Percentiles rank a stretch among this genome's conserved stretches.
These are phyloP conservation scores for Ptilorrhoa leucosticta DNA, from an alignment of 2,113 vertebrate species.

Conservation along the genomic window DNA sequence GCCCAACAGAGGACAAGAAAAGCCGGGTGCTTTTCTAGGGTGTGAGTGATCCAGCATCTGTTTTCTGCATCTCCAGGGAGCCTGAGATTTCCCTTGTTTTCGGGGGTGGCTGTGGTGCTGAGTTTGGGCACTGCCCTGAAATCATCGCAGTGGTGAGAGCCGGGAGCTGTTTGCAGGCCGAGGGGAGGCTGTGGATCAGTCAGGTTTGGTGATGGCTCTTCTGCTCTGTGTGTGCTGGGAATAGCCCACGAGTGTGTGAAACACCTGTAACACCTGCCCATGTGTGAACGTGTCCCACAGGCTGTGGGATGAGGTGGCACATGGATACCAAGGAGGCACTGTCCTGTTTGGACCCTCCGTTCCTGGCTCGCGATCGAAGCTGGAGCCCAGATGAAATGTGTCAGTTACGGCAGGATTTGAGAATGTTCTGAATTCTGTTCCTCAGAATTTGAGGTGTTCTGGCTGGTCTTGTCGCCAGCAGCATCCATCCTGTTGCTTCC, in stretches of 20 bases:
- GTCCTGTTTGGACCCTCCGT: background rate
- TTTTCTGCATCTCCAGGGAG: background rate
- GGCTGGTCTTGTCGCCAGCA: background rate
- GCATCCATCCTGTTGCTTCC: background rate
- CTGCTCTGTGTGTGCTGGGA: background rate
- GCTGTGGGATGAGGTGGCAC: background rate
- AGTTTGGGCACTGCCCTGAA: background rate
- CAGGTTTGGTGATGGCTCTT: rapidly evolving
- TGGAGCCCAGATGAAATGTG: background rate
- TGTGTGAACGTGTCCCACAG: background rate
- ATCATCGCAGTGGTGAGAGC: rapidly evolving
- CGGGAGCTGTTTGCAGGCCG: rapidly evolving
- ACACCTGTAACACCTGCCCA: rapidly evolving
- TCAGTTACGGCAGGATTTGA: background rate
- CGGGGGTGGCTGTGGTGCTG: background rate
- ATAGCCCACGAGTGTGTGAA: rapidly evolving
- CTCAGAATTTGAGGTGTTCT: rapidly evolving
- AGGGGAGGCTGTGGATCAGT: background rate
- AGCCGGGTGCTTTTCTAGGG: too few species aligned
- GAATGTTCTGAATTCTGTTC: too few species aligned
- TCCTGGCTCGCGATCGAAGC: background rate
- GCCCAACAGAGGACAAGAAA: background rate
- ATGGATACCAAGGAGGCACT: rapidly evolving
- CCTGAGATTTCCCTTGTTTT: rapidly evolving
- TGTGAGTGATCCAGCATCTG: rapidly evolving